phyloP scores from a whole-genome alignment of 2,797 vertebrate genomes.

The Ctenosaura bakeri region DNA sequence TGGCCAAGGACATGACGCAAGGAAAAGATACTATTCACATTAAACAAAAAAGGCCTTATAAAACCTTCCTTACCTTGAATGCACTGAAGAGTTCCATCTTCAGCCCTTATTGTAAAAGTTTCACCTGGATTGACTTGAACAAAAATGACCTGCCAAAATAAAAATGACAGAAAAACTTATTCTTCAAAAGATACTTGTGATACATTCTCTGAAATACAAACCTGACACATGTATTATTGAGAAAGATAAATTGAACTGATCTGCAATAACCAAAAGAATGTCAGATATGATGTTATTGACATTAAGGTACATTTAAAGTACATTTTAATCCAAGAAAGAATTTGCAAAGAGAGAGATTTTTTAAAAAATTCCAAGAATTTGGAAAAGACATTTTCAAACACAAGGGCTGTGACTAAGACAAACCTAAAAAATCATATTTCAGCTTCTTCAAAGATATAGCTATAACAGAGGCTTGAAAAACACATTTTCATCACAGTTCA shows the following conservation, averaged over 20 bases:
- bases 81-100: constrained; percentile 98
- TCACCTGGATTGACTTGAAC: constrained; percentile 99
- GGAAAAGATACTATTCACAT: not conserved
- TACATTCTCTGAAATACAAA: not conserved
- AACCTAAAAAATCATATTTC: not conserved
- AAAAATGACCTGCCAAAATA: constrained; percentile 91
- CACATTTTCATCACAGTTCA: not conserved
- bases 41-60: constrained; percentile 25
- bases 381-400: not conserved
- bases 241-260: not conserved
- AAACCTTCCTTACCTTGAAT: constrained; percentile 92
- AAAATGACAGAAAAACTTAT: constrained; percentile 56
- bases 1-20: constrained; percentile 25
- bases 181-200: constrained; percentile 15
- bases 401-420: not conserved
- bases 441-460: not conserved
- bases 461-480: not conserved
- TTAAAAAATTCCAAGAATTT: no score
- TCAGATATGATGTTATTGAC: no score
- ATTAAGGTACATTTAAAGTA: no score
- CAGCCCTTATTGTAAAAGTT: constrained; percentile 97
- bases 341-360: no score
- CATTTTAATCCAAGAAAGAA: not conserved
- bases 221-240: not conserved
- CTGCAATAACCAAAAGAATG: no score